Conservation (phyloP, 2,797 vertebrate species). For the Helostoma temminkii region DNA sequence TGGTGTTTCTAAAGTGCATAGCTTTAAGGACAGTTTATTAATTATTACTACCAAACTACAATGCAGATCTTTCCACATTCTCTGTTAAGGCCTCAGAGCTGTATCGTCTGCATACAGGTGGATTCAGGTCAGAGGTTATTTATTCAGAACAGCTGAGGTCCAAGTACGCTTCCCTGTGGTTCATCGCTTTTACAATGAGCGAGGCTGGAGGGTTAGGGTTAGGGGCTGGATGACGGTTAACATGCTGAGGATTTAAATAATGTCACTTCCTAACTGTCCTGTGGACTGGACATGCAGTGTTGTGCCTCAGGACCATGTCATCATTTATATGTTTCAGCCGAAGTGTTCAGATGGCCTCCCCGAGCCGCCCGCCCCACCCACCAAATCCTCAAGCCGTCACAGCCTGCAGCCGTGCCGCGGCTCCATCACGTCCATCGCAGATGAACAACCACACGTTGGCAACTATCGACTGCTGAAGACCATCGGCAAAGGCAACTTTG, state of each 20-base stretch:
- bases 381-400: conserved; percentile 89
- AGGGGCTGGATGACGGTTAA: not conserved
- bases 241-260: not conserved
- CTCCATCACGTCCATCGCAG: conserved; percentile 84
- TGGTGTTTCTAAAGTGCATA: not conserved
- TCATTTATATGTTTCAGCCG: conserved; percentile 73
- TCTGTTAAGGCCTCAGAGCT: not conserved
- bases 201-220: no score
- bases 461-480: conserved; percentile 96
- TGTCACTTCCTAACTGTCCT: no score
- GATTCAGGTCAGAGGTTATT: not conserved
- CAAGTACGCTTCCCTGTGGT: not conserved
- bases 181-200: not conserved
- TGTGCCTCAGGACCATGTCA: not conserved
- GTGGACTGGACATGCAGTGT: not conserved
- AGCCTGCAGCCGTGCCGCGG: conserved; percentile 87
- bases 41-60: not conserved
- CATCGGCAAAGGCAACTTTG: conserved; percentile 95
- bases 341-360: conserved; percentile 88
- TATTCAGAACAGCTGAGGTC: not conserved
- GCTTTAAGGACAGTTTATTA: not conserved
- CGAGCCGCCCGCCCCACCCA: conserved; percentile 86
- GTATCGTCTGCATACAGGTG: not conserved
- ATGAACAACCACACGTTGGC: conserved; percentile 90
- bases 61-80: not conserved